phyloP scores from a whole-genome alignment of 2,797 vertebrate species.

The Chanos chanos region DNA sequence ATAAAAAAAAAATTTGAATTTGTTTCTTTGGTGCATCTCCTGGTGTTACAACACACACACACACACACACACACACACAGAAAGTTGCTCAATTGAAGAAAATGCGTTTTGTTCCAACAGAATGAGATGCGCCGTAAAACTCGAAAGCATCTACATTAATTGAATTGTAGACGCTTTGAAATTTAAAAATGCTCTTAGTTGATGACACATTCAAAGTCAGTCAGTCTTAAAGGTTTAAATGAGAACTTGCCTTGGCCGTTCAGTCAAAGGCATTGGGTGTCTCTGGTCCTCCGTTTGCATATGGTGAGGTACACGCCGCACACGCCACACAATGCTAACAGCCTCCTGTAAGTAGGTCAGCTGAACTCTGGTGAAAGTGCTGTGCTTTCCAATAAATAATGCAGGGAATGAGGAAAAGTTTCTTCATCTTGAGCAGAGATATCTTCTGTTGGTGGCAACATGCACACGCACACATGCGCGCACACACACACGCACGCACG shows the following conservation, averaged over 20 bases:
- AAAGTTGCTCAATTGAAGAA: too few species aligned
- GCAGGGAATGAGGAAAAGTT: conserved; percentile 50
- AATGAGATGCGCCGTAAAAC: too few species aligned
- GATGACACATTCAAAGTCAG: conserved; percentile 19
- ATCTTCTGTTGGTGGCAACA: conserved; percentile 28
- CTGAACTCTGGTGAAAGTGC: conserved; percentile 60
- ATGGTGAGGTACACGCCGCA: background rate
- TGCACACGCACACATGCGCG: background rate
- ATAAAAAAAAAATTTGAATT: too few species aligned
- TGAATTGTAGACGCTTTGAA: background rate
- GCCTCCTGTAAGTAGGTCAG: conserved; percentile 59
- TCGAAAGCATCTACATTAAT: too few species aligned
- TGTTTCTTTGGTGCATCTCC: too few species aligned
- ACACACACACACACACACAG: too few species aligned
- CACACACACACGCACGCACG: background rate
- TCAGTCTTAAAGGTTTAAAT: conserved; percentile 21
- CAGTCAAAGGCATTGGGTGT: conserved; percentile 27
- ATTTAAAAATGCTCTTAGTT: conserved; percentile 23
- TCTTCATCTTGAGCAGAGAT: conserved; percentile 45
- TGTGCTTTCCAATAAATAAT: conserved; percentile 59
- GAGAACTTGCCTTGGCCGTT: conserved; percentile 4
- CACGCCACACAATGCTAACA: conserved; percentile 51
- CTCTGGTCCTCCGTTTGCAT: conserved; percentile 22
- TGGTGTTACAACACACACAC: too few species aligned
- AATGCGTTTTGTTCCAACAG: too few species aligned